Conservation (phyloP, 2,888 invertebrate genomes). For the Agriopis marginaria region DNA sequence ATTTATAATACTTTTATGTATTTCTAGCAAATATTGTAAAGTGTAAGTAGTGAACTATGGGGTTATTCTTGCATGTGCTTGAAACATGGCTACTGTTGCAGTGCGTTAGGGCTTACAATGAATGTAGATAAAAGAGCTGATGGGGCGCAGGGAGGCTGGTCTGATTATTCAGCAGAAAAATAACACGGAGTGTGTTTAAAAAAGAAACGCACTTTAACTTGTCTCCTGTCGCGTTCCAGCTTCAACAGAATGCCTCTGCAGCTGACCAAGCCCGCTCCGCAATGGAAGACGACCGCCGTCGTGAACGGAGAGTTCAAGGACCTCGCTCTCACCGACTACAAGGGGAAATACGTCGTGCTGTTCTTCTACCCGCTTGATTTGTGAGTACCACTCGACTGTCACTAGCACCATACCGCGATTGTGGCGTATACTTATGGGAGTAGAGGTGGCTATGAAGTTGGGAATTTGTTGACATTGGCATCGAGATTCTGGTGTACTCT, state of each 20-base stretch:
- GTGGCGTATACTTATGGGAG: too few relatives aligned
- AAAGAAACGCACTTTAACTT: neutral
- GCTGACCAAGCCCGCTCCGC: slow-evolving; percentile 92
- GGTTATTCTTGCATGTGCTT: too few relatives aligned
- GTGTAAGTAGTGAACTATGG: too few relatives aligned
- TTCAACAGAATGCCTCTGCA: slow-evolving; percentile 86
- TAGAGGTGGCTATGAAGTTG: too few relatives aligned
- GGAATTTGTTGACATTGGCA: too few relatives aligned
- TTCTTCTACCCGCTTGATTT: slow-evolving; percentile 97
- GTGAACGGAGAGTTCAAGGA: slow-evolving; percentile 94
- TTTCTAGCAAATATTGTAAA: too few relatives aligned
- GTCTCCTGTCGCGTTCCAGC: slow-evolving; percentile 57
- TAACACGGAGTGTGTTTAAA: neutral
- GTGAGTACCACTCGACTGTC: slow-evolving; percentile 82
- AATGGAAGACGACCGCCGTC: slow-evolving; percentile 93
- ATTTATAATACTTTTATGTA: too few relatives aligned
- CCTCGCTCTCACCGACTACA: slow-evolving; percentile 91
- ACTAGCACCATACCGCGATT: too few relatives aligned
- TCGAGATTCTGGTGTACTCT: too few relatives aligned
- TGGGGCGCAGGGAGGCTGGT: neutral
- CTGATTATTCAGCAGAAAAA: neutral
- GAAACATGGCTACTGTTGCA: too few relatives aligned
- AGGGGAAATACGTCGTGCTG: slow-evolving; percentile 95
- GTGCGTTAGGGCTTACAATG: too few relatives aligned
- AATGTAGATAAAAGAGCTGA: too few relatives aligned